Evolutionary conservation across 2,797 vertebrate species (phyloP), one percentile per base, ranked within the genome.

Genomic region (Gallinago nigripennis): DNA sequence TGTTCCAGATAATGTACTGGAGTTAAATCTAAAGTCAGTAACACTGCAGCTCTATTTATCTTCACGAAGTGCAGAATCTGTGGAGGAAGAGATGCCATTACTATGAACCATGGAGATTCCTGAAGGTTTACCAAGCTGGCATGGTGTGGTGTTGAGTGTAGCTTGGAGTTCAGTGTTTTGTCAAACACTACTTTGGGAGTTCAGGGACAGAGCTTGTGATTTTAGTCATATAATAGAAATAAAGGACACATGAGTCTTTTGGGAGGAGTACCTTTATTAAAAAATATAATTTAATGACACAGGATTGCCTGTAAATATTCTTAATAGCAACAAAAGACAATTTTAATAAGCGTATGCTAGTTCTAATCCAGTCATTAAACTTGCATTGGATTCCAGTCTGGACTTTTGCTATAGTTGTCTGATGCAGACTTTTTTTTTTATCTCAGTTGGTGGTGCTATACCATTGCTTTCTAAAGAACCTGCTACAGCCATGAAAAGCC

Each of bases 391-490:
- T 76, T 86, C 63, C 82, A 16, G 18, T 72, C 86, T 54, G 51
- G 45, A 8, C 82, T 16, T 35, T 69, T 51, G 9, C 78, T 85
- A 39, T 2, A 46, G 50, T 45, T 84, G 12, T 43, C 31, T 75
- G 48, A 61, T 91, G 43, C 24, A 68, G 46, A 17, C 35, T 91
- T 48, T 85, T 33, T 33, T 33, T 37, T 75, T 82, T 15, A 71
- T 97, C 88, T 61, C 90, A 99, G 99, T 99, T 89, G 99, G 99
- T 89, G 98, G 99, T 91, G 98, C 99, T 9, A 91, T 99, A 31
- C 98, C 99, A 27, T 97, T 99, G 33, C 98, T 98, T 79, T 98
- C 98, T 89, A 99, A 99, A 97, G 99, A 99, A 60, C 75, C 97
- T 21, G n/a, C 91, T 6, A 65, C 79, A 0, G 89, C 94, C 88